Evolutionary conservation across 2,888 invertebrate species (phyloP).

Genomic region (Calameuta pallipes): DNA sequence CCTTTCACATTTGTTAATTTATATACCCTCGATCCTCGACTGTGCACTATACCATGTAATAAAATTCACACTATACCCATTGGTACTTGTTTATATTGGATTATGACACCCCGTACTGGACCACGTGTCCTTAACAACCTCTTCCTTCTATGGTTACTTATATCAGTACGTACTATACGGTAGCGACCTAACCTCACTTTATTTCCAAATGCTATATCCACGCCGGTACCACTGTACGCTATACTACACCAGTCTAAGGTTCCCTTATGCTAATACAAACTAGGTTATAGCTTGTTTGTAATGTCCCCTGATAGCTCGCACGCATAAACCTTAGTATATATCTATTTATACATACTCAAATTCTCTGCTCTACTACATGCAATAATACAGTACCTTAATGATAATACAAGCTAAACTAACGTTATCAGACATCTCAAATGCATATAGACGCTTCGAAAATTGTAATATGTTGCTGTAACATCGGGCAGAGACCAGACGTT

Average conservation of each 20-base stretch:
- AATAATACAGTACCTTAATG: background rate
- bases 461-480: too few relatives aligned
- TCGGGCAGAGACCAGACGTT: too few relatives aligned
- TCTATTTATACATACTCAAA: background rate
- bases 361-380: background rate
- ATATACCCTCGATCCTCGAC: background rate
- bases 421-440: background rate
- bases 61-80: background rate
- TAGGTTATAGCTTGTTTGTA: background rate
- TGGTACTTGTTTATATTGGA: background rate
- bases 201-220: background rate
- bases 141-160: background rate
- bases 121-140: background rate
- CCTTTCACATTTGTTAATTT: background rate
- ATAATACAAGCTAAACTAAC: background rate
- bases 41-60: background rate
- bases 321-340: background rate
- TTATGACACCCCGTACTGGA: background rate
- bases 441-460: too few relatives aligned
- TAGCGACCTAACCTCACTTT: background rate
- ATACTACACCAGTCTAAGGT: background rate
- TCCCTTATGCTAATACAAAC: background rate
- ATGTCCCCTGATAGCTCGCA: background rate
- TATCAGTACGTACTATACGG: background rate
- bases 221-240: background rate